Conservation (phyloP, 2,113 vertebrate species). For the Siniperca knerii region DNA sequence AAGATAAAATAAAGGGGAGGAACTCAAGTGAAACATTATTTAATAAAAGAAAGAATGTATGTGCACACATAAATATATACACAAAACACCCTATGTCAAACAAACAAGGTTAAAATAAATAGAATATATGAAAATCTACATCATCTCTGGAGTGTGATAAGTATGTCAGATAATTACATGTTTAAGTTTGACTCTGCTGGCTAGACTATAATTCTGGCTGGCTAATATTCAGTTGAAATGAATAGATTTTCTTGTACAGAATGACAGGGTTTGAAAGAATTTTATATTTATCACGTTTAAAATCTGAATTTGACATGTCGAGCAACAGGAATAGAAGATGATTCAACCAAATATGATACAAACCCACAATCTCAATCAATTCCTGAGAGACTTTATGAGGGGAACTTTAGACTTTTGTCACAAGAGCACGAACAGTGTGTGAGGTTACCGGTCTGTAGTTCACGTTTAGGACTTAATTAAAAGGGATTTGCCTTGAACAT, state of each 20-base stretch:
- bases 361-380: not conserved
- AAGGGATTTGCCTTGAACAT: not conserved
- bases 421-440: not conserved
- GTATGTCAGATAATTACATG: slow-evolving; percentile 30
- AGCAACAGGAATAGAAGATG: not conserved
- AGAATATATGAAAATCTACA: not conserved
- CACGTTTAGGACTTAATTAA: slow-evolving; percentile 5
- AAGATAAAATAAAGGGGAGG: not conserved
- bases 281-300: not conserved
- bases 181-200: not conserved
- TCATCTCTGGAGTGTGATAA: not conserved
- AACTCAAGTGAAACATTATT: not conserved
- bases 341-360: not conserved
- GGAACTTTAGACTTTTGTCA: not conserved
- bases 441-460: slow-evolving; percentile 6
- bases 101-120: not conserved
- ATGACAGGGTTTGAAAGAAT: not conserved
- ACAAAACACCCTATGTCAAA: not conserved
- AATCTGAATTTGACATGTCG: not conserved
- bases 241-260: not conserved
- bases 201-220: too few relatives aligned
- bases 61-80: not conserved
- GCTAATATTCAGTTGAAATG: not conserved
- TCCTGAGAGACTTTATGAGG: not conserved
- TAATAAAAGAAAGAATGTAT: not conserved